Evolutionary conservation across 2,888 invertebrate species (phyloP), one percentile per base, ranked within the genome.

Genomic region (Gastrophysa polygoni): DNA sequence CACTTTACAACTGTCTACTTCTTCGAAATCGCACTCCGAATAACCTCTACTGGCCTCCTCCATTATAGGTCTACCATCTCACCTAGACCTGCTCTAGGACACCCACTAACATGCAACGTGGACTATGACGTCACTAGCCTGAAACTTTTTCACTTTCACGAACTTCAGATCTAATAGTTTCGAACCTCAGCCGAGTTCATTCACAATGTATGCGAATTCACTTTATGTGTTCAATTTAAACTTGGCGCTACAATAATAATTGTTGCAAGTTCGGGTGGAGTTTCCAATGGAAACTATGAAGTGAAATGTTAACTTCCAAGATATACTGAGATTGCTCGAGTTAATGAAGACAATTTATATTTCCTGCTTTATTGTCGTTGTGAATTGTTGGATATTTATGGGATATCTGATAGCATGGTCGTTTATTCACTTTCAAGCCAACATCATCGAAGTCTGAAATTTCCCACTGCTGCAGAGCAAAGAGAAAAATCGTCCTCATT

Each of bases 171-270:
- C n/a, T n/a, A n/a, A n/a, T n/a, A n/a, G n/a, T n/a, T n/a, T n/a
- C n/a, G n/a, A 8, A 38, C 3, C 38, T 11, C 1, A 32, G 4
- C 38, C 38, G 14, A 38, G 38, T 69, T 69, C 68, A 66, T 64
- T 62, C 63, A 61, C 65, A n/a, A n/a, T n/a, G n/a, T 66, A 47
- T 70, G 67, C 60, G 68, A 68, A 68, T 68, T 68, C 68, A 61
- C 68, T 71, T 67, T 70, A 69, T 67, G 69, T 64, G 67, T 70
- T 71, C 66, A 71, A 68, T 70, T 68, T 68, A 68, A 71, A 73
- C 68, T 73, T 71, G 63, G 64, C 64, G 66, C 64, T 73, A 73
- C 74, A 73, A 73, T 70, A 73, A 71, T 73, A 72, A 74, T 73
- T 73, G 74, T 67, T 73, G 67, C 51, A 63, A 66, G 66, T 69